Conservation (phyloP, 1,140 invertebrate species). For the Leucophenga varia region DNA sequence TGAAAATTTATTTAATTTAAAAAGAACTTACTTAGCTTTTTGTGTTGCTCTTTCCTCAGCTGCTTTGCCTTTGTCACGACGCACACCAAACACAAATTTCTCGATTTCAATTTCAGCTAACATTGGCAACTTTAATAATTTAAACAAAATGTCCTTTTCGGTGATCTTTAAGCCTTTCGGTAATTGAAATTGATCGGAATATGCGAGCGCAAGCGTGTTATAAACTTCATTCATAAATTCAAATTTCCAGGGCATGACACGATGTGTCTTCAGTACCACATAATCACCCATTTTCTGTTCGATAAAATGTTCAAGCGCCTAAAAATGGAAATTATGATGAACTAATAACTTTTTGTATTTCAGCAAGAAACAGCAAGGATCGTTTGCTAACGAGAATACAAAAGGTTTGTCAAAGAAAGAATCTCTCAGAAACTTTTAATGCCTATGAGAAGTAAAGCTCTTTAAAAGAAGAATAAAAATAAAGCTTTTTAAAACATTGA, state of each 20-base stretch:
- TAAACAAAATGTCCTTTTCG: conserved; percentile 17
- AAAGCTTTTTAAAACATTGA: no score
- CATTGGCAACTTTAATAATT: conserved; percentile 21
- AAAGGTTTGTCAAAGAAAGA: no score
- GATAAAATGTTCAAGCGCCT: conserved; percentile 31
- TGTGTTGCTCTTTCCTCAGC: conserved; percentile 1
- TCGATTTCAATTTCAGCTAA: conserved; percentile 27
- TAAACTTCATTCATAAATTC: conserved; percentile 50
- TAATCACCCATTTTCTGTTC: conserved; percentile 49
- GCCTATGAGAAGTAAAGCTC: no score
- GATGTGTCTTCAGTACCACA: conserved; percentile 37
- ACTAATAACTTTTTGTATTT: no score
- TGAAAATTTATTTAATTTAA: no score
- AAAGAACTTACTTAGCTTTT: conserved; percentile 21
- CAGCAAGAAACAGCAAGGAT: no score
- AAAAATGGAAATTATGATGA: background rate
- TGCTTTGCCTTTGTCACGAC: conserved; percentile 32
- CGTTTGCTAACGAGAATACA: no score
- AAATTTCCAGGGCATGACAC: conserved; percentile 50
- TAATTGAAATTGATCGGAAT: conserved; percentile 30
- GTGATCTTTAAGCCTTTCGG: conserved; percentile 10
- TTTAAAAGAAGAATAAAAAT: no score
- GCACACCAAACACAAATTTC: conserved; percentile 40
- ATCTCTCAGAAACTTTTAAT: no score
- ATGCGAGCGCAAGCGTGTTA: conserved; percentile 39